Base-by-base conservation (phyloP, 2,888 invertebrate genomes). In the Embidobia sp. region DNA sequence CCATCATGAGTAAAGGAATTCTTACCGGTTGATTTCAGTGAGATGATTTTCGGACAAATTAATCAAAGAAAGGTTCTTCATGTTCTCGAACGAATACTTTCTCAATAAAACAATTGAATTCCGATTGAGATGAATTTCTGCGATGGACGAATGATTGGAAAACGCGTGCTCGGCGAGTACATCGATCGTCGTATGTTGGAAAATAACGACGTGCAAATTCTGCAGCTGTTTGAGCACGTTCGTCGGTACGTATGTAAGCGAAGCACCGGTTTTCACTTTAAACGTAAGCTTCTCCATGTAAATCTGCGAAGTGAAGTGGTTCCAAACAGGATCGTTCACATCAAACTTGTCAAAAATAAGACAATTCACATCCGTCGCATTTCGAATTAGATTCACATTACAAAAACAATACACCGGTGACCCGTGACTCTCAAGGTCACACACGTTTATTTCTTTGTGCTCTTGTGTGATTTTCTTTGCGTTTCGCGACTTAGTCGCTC, bases 11-110 rank as follows among this genome's bases (percentile, higher is more conserved):
- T n/a, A n/a, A 19, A 3, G 10, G 29, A 69, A 40, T 44, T 49
- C 80, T 80, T 70, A 88, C 88, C 87, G 91, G 82, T 93, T 93
- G 59, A 96, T 92, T 86, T 95, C 95, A 8, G 93, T 91, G 80
- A 96, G 94, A 86, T 92, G 92, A 90, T 96, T 96, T 78, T 94
- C 94, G 83, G 94, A 94, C 80, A 96, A 89, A 87, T 93, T 93
- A 79, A 96, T 91, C 35, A 92, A 90, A 1, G 93, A 93, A 81
- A 96, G 89, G 70, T 93, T 93, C 0, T 92, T 92, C 83, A 96
- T 91, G 87, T 94, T 93, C 51, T 94, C 93, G 82, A 96, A 94
- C 0, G 95, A 92, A 85, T 93, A 92, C 80, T 92, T 92, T 70
- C 93, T 93, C 79, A 96, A 88, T 0, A 90, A 91, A 83, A 92